A percentile compares a stretch with the other conserved stretches of the same genome.
phyloP scores from a whole-genome alignment of 2,888 invertebrate genomes.

The Tenthredo scrophulariae region DNA sequence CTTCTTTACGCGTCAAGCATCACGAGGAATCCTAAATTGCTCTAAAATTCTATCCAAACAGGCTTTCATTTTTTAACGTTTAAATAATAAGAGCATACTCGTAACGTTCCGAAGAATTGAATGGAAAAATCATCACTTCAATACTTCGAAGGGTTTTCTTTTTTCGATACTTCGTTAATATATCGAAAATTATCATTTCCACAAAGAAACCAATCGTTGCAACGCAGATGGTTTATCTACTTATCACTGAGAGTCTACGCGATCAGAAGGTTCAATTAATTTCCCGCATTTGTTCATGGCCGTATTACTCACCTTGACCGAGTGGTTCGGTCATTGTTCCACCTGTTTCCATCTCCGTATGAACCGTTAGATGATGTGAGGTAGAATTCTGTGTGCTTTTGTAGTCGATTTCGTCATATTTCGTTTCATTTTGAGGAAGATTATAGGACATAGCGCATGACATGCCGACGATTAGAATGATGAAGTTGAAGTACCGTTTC shows the following conservation, averaged over 20 bases:
- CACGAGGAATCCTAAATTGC: background rate
- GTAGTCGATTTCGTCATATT: background rate
- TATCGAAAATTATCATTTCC: too few species aligned
- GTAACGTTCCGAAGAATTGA: background rate
- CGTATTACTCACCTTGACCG: conserved; percentile 39
- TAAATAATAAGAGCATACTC: background rate
- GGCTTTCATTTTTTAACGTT: background rate
- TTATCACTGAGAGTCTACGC: background rate
- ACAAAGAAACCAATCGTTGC: too few species aligned
- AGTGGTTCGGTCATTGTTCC: conserved; percentile 15
- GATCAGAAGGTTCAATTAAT: background rate
- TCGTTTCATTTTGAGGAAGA: background rate
- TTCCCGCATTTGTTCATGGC: background rate
- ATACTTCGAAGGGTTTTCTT: background rate
- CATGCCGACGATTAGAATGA: background rate
- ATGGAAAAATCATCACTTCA: background rate
- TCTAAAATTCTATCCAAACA: conserved; percentile 1
- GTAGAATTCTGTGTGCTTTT: background rate
- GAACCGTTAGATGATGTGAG: background rate
- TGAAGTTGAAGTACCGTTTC: conserved; percentile 1
- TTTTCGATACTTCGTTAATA: too few species aligned
- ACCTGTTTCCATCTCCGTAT: background rate
- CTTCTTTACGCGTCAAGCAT: background rate
- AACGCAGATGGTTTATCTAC: background rate
- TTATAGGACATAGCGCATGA: background rate